Evolutionary conservation across 2,888 invertebrate genomes (phyloP), one percentile per base, ranked within the genome.

Genomic region (Microctonus hyperodae): DNA sequence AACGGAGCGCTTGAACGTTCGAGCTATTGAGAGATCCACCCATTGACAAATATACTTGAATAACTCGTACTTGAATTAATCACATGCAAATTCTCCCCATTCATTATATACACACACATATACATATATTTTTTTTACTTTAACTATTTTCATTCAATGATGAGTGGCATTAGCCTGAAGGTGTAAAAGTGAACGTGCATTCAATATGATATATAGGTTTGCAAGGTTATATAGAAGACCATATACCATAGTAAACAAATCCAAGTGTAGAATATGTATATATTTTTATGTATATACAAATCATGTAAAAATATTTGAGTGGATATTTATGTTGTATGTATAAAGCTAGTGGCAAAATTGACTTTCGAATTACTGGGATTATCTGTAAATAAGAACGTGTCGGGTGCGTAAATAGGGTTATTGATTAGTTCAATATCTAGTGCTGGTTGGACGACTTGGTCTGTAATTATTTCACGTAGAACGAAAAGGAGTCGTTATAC

Each of bases 401-500:
- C 71, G 71, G 70, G 70, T 69, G 70, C 72, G 74, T 76, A 77
- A 76, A 78, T 75, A 74, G 74, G 73, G 68, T 76, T 77, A 77
- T 77, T 75, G 76, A 78, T 78, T 73, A 75, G 73, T 69, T 65
- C 68, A 72, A 74, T 73, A 72, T 66, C 65, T 50, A 28, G 67
- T 62, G 65, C 58, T 57, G 61, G 20, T 64, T 44, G 57, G 50
- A 48, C 28, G 58, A 31, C 65, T 70, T 65, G 69, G 71, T 74
- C 74, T 76, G 73, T 78, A 78, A 78, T 79, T 78, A 78, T 72
- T 70, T 65, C 67, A 70, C 66, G 70, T 70, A 69, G 70, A 75
- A 75, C 71, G 73, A 77, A 75, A 77, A 77, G 72, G 68, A 75
- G 72, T 76, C 73, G 77, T 75, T 78, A n/a, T n/a, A 75, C 70